Evolutionary conservation across 2,797 vertebrate species (phyloP).

Genomic region (Emys orbicularis): DNA sequence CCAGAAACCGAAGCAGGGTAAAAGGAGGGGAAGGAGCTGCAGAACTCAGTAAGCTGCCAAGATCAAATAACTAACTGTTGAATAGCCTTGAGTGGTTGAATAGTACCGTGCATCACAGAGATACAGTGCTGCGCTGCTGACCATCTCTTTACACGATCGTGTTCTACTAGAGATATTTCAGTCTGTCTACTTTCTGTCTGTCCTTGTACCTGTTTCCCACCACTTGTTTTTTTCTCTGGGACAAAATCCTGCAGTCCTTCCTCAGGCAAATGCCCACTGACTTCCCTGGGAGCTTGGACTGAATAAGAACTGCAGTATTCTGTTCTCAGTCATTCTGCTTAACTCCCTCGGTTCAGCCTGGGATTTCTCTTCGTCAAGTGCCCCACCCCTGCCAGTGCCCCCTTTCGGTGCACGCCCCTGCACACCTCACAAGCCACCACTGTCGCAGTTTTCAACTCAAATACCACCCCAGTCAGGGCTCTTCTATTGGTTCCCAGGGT

Average conservation of each 20-base stretch:
- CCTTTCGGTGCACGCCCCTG: no score
- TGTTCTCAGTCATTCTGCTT: neutral
- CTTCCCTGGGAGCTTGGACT: neutral
- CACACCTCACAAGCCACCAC: no score
- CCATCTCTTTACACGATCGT: no score
- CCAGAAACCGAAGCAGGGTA: neutral
- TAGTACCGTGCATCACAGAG: neutral
- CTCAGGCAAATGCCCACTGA: accelerated
- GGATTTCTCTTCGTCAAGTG: neutral
- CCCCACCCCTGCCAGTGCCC: neutral
- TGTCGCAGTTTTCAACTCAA: no score
- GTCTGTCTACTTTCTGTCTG: neutral
- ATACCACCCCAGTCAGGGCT: no score
- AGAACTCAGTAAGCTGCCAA: accelerated
- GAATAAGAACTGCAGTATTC: accelerated
- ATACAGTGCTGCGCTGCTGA: neutral
- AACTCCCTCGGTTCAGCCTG: neutral
- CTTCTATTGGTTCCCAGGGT: no score
- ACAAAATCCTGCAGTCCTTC: accelerated
- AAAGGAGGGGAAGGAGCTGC: neutral
- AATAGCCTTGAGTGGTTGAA: neutral
- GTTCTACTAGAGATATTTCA: accelerated
- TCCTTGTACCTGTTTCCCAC: neutral
- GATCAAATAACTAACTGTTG: neutral
- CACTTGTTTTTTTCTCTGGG: neutral